Conservation (phyloP, 1,140 invertebrate species). For the Euura saliciscinereae region DNA sequence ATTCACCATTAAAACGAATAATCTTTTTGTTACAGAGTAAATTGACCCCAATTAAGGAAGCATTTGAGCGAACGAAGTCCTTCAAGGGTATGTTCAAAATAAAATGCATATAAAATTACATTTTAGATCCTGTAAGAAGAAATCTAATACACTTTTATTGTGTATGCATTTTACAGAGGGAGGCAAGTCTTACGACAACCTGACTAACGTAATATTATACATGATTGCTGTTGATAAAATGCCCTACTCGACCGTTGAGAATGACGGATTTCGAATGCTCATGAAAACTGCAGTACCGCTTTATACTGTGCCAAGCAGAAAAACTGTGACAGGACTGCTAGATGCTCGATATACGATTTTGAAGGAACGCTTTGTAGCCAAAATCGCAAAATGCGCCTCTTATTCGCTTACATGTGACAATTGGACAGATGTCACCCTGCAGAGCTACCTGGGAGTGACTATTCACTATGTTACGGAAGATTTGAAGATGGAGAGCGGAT, state of each 20-base stretch:
- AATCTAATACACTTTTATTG: not conserved
- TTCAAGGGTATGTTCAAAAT: too few species aligned
- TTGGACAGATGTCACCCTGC: conserved; percentile 28
- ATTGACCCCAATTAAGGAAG: too few species aligned
- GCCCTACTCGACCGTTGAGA: conserved; percentile 26
- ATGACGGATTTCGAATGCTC: conserved; percentile 37
- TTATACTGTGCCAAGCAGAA: conserved; percentile 33
- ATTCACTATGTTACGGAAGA: conserved; percentile 25
- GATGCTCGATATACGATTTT: conserved; percentile 22
- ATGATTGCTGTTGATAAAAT: not conserved
- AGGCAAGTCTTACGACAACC: not conserved
- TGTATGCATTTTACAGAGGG: not conserved
- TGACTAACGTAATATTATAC: not conserved
- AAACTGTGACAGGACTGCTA: conserved; percentile 35
- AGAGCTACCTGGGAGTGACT: conserved; percentile 29
- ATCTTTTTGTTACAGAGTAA: too few species aligned
- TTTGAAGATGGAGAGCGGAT: conserved; percentile 19
- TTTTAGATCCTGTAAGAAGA: not conserved
- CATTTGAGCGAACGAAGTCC: too few species aligned
- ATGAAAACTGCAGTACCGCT: conserved; percentile 29
- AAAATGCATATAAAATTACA: not conserved
- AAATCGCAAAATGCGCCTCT: conserved; percentile 7
- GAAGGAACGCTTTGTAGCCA: conserved; percentile 12
- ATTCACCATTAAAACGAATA: too few species aligned
- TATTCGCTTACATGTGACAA: conserved; percentile 23